phyloP scores from a whole-genome alignment of 2,113 vertebrate species.

The Puffinus mauretanicus region DNA sequence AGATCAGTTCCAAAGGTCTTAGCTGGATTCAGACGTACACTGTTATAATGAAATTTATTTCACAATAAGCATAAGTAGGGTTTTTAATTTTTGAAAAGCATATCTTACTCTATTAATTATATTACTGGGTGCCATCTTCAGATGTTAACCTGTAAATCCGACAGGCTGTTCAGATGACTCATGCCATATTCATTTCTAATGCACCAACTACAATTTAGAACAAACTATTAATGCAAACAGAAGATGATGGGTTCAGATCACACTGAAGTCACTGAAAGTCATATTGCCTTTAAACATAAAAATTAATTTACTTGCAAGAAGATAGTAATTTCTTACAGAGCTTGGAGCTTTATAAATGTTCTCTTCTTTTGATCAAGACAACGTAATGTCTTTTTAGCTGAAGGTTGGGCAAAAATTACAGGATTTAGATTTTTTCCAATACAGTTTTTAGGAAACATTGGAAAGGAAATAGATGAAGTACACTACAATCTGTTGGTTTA shows the following conservation, averaged over 20 bases:
- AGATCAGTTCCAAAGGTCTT: neutral
- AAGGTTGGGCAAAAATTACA: neutral
- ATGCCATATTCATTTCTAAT: neutral
- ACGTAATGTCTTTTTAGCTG: neutral
- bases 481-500: neutral
- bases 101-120: neutral
- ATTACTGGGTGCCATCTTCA: neutral
- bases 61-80: slow-evolving; percentile 6
- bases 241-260: neutral
- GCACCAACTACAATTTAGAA: neutral
- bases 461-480: neutral
- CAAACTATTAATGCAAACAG: neutral
- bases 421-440: neutral
- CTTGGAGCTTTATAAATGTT: neutral
- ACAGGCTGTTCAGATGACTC: neutral
- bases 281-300: neutral
- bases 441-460: neutral
- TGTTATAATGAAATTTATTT: slow-evolving; percentile 4
- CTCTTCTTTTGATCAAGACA: neutral
- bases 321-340: neutral
- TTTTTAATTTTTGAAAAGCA: neutral
- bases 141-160: neutral
- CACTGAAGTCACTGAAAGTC: neutral
- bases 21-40: neutral
- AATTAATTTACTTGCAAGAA: neutral